A percentile compares a stretch with the other conserved stretches of the same genome.
These are phyloP conservation scores for Drosophila mojavensis DNA, from an alignment of 1,140 invertebrate species.

Conservation along the genomic window DNA sequence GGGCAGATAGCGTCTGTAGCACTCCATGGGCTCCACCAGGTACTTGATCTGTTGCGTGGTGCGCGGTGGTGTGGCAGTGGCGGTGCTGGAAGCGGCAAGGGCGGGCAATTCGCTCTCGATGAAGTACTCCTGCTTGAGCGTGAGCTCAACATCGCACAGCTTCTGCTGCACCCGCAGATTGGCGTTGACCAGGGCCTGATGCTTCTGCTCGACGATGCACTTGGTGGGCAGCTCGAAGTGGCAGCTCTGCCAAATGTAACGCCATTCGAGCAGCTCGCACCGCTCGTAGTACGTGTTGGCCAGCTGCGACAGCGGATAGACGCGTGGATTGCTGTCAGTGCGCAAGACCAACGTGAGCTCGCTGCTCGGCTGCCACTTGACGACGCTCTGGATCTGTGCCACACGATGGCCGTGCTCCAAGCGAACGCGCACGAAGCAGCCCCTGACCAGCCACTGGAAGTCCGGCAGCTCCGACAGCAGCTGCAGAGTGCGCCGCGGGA, in stretches of 20 bases:
- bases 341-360: slow-evolving; percentile 20
- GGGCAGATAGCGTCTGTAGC: slow-evolving; percentile 16
- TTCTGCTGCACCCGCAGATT: not conserved
- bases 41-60: not conserved
- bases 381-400: slow-evolving; percentile 21
- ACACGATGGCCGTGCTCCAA: slow-evolving; percentile 3
- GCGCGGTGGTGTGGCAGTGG: not conserved
- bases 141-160: no score
- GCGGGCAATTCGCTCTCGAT: no score
- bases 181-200: slow-evolving; percentile 8
- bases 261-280: slow-evolving; percentile 18
- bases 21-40: slow-evolving; percentile 26
- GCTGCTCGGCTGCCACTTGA: slow-evolving; percentile 5
- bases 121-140: not conserved
- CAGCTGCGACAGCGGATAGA: slow-evolving; percentile 15
- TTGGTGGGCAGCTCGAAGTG: slow-evolving; percentile 24
- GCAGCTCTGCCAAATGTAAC: slow-evolving; percentile 11
- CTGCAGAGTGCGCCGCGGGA: slow-evolving; percentile 15
- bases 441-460: slow-evolving; percentile 26
- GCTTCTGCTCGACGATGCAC: slow-evolving; percentile 18
- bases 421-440: slow-evolving; percentile 30
- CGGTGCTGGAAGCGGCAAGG: not conserved
- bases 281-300: slow-evolving; percentile 23
- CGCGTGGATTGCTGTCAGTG: slow-evolving; percentile 18
- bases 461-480: slow-evolving; percentile 16